These are phyloP conservation scores for Psittacula echo DNA, from an alignment of 2,797 vertebrate species.

Conservation along the genomic window DNA sequence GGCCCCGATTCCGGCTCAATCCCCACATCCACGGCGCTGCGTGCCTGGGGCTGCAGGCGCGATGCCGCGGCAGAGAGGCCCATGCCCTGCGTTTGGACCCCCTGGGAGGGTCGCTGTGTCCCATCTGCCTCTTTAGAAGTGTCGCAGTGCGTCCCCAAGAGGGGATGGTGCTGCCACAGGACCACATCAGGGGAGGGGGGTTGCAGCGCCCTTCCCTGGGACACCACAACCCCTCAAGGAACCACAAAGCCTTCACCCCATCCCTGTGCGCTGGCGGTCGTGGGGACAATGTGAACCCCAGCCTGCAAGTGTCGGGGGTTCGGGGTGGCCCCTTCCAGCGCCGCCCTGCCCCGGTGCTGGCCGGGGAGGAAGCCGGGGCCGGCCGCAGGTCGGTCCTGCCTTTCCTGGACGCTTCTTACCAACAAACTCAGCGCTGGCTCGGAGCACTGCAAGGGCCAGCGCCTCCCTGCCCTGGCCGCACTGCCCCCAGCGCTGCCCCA, in stretches of 20 bases:
- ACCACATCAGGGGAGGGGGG: too few relatives aligned
- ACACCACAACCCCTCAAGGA: background rate
- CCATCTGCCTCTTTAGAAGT: accelerated
- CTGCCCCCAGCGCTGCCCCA: background rate
- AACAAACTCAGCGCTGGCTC: background rate
- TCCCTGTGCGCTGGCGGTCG: accelerated
- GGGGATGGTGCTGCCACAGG: accelerated
- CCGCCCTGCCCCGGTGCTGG: background rate
- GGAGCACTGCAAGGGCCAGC: accelerated
- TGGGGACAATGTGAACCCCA: accelerated
- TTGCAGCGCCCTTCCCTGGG: background rate
- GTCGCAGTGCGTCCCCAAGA: accelerated
- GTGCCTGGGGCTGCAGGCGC: background rate
- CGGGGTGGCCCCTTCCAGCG: background rate
- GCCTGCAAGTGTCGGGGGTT: accelerated
- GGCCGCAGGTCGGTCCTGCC: background rate
- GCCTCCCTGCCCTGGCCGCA: background rate
- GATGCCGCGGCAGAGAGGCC: background rate
- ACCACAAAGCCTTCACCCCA: background rate
- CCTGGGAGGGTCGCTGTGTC: background rate
- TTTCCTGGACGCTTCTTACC: slow-evolving; percentile 24
- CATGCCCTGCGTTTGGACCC: accelerated
- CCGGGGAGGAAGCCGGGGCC: background rate
- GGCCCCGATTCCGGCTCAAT: accelerated
- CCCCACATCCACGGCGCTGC: accelerated